Percentiles rank a stretch among this genome's conserved stretches.
Conservation (phyloP, 2,888 invertebrate species). For the Hydropsyche betteni region DNA sequence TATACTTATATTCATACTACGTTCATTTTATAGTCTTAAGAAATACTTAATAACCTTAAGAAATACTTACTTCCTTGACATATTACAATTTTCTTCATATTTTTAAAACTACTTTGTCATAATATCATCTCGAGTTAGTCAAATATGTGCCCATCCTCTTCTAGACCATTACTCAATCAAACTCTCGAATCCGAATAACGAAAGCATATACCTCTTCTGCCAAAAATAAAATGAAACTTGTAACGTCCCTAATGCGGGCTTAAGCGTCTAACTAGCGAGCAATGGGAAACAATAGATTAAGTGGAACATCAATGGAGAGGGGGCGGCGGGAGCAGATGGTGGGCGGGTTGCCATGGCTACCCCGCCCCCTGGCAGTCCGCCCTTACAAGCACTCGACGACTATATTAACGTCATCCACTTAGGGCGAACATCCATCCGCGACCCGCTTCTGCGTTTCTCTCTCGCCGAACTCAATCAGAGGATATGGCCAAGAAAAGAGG, state of each 20-base stretch:
- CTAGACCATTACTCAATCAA: no score
- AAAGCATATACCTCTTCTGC: neutral
- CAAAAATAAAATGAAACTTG: constrained; percentile 4
- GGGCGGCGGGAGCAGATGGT: constrained; percentile 4
- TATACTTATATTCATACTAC: no score
- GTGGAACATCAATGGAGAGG: constrained; percentile 45
- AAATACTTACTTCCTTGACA: no score
- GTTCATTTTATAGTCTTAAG: no score
- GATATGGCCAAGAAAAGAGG: constrained; percentile 25
- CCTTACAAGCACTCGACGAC: constrained; percentile 43
- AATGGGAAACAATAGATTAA: constrained; percentile 52
- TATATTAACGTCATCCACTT: constrained; percentile 45
- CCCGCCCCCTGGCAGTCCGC: constrained; percentile 26
- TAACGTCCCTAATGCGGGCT: constrained; percentile 36
- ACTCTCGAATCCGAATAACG: no score
- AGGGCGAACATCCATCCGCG: constrained; percentile 40
- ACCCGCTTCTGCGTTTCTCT: constrained; percentile 22
- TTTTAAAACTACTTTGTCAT: no score
- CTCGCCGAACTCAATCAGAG: constrained; percentile 36
- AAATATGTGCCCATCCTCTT: no score
- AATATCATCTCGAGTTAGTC: no score
- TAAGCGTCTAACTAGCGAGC: constrained; percentile 47
- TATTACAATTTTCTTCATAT: no score
- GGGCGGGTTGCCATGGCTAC: constrained; percentile 47
- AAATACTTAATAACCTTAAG: no score